Base-by-base conservation (phyloP, 1,140 invertebrate genomes). In the Hermatobates lingyangjiaoensis region DNA sequence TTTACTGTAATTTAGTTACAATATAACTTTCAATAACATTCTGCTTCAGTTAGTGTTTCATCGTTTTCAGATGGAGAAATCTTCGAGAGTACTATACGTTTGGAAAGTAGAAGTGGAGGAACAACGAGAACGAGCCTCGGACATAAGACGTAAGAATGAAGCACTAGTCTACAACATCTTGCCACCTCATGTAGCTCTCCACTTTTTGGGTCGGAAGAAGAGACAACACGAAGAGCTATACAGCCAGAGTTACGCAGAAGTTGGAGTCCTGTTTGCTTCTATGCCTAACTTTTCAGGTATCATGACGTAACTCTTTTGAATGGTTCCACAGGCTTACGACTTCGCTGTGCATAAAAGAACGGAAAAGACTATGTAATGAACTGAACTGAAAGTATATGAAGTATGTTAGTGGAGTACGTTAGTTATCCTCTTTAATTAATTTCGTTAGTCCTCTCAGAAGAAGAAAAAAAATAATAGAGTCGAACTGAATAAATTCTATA, bases 231-330 rank as follows among this genome's bases (percentile, higher is more conserved):
- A 90, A 62, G 87, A 93, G 65, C 73, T 93, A 14, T 94, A 92
- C 70, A 89, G 85, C 50, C 87, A 93, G 64, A 91, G 87, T 68
- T 92, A 91, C 65, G 79, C 86, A 0, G 85, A 90, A 61, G 87
- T 92, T 21, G 89, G 88, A 27, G 87, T 94, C 5, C 68, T 94
- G 2, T 94, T 94, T 64, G 88, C 89, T 27, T 90, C 87, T 42
- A 94, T 94, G 87, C 89, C 89, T 30, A 92, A 92, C 66, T 94
- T 92, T 66, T 76, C 82, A 59, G 82, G 81, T 83, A 62, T 12
- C 42, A 12, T 12, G 10, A 34, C 10, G 10, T 12, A 34, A 34
- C 18, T 12, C 30, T 12, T 12, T 34, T 12, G 10, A 34, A 12
- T 34, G 30, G 18, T 34, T 34, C 30, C n/a, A n/a, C n/a, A n/a